Conservation (phyloP, 2,888 invertebrate genomes). For the Thecophora atra region DNA sequence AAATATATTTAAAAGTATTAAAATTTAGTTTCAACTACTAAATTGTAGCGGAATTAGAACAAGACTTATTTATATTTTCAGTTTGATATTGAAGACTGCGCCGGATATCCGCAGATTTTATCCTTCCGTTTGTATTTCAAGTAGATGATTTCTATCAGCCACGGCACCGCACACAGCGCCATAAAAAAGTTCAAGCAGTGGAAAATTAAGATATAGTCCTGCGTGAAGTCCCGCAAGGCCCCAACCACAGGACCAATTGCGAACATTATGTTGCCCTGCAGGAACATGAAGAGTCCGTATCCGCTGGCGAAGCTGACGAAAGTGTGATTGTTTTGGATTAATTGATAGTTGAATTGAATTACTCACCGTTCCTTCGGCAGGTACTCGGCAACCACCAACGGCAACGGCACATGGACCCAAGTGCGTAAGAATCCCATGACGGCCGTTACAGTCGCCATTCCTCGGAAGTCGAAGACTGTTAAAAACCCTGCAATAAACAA, state of each 20-base stretch:
- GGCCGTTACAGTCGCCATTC: conserved; percentile 71
- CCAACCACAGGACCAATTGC: conserved; percentile 77
- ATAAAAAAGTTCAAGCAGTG: conserved; percentile 74
- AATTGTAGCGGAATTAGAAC: too few species aligned
- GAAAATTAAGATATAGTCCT: conserved; percentile 74
- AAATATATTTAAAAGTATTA: too few species aligned
- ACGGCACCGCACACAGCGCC: conserved; percentile 74
- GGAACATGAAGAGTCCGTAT: conserved; percentile 76
- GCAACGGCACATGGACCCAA: conserved; percentile 76
- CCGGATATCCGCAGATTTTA: conserved; percentile 37
- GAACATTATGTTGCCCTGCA: conserved; percentile 75
- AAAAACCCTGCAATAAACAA: conserved; percentile 67
- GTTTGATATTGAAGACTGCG: conserved; percentile 56
- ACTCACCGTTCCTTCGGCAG: conserved; percentile 70
- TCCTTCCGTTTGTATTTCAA: conserved; percentile 53
- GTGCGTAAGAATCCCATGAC: conserved; percentile 76
- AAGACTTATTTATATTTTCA: too few species aligned
- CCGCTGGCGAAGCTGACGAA: conserved; percentile 75
- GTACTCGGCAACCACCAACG: conserved; percentile 76
- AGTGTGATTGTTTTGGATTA: background rate
- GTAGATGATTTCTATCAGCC: conserved; percentile 71
- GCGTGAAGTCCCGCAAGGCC: conserved; percentile 71
- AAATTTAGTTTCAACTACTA: too few species aligned
- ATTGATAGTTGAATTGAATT: background rate
- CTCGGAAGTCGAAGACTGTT: conserved; percentile 67